These are phyloP conservation scores for Chloroceryle amazona DNA, from an alignment of 2,797 vertebrate genomes.

Conservation along the genomic window DNA sequence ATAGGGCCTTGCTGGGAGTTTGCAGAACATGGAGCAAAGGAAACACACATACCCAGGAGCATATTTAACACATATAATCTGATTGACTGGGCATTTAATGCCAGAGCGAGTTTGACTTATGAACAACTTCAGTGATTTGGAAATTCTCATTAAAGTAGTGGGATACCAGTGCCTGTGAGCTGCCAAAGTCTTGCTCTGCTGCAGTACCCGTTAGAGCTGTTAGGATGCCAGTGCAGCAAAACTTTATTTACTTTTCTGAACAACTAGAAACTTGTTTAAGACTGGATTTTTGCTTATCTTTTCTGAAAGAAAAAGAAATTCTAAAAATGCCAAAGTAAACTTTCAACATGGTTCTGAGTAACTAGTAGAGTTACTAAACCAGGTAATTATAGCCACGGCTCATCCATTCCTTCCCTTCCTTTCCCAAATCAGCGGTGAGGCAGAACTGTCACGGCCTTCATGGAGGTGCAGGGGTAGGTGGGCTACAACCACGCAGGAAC, in stretches of 20 bases:
- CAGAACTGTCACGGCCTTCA: neutral
- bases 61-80: neutral
- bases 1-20: neutral
- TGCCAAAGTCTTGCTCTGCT: neutral
- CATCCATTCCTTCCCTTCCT: neutral
- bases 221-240: neutral
- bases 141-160: neutral
- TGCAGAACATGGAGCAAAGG: neutral
- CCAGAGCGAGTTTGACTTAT: neutral
- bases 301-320: neutral
- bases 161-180: neutral
- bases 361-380: neutral
- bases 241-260: neutral
- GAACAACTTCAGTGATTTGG: neutral
- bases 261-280: neutral
- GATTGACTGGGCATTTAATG: neutral
- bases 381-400: neutral
- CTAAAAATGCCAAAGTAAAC: neutral
- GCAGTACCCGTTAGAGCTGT: neutral
- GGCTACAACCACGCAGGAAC: rapidly evolving
- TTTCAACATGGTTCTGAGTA: neutral
- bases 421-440: neutral
- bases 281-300: neutral
- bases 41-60: neutral
- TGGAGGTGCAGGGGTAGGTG: neutral